Evolutionary conservation across 2,797 vertebrate species (phyloP), one percentile per base, ranked within the genome.

Genomic region (Peromyscus aztecus): DNA sequence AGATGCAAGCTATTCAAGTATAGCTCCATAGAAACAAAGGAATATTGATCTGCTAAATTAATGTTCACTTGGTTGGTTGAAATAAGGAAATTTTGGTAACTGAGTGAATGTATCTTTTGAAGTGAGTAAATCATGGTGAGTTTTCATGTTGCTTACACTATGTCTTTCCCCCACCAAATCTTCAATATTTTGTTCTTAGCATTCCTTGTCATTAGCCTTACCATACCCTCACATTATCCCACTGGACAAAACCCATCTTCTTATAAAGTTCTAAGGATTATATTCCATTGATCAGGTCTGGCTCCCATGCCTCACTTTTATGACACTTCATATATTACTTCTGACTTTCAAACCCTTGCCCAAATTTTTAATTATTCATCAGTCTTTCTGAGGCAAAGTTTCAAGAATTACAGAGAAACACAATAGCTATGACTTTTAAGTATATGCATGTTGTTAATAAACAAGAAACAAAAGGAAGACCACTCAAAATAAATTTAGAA

Each of bases 31-130:
- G 16, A 71, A 92, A 95, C 43, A 90, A 90, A 89, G 49, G 37
- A 61, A 67, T 94, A 57, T n/a, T 19, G 90, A 73, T 61, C 52
- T 10, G n/a, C 52, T 34, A 90, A 92, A 65, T 78, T 83, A 83
- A 92, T 69, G 92, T 95, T 37, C 97, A 96, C 90, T 49, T 63
- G 19, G 21, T 52, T 94, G 27, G 2, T 55, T 80, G 78, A 94
- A 96, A 77, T 93, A 55, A 93, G 86, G 57, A 57, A 34, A 83
- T 77, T 94, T 86, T 85, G 16, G 59, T 90, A 93, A 63, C 52
- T 52, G 19, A 52, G 12, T 87, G 77, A 75, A 43, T 76, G 61
- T 57, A n/a, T 93, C 61, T 86, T 69, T 37, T 84, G 71, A 85
- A 89, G 40, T 40, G 71, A 94, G 37, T 73, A 94, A 94, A 77